These are phyloP conservation scores for Leucoraja ocellata DNA, from an alignment of 2,797 vertebrate genomes.

Conservation along the genomic window DNA sequence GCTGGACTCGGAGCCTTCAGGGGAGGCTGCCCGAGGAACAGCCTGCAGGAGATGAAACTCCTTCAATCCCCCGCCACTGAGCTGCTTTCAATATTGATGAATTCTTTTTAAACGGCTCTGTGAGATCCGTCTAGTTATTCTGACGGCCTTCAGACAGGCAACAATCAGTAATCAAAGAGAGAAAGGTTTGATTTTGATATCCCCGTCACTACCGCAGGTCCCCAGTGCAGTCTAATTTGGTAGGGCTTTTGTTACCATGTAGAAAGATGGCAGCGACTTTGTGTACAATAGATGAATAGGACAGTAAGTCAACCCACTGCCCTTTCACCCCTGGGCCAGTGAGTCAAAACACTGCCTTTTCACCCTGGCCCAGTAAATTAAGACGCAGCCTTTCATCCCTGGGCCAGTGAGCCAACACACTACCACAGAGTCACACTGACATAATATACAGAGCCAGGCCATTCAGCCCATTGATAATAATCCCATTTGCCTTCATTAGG, in stretches of 20 bases:
- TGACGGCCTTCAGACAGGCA: not conserved
- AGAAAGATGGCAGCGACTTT: not conserved
- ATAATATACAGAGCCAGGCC: no score
- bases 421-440: not conserved
- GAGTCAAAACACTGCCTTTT: not conserved
- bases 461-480: no score
- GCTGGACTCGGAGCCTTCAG: not conserved
- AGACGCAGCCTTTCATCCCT: not conserved
- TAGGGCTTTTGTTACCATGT: not conserved
- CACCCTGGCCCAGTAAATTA: not conserved
- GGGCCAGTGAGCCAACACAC: not conserved
- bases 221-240: no score
- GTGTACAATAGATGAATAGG: not conserved
- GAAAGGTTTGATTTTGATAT: not conserved
- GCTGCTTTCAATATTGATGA: slow-evolving; percentile 27
- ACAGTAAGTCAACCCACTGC: not conserved
- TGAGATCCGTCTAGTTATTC: not conserved
- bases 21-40: not conserved
- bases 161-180: not conserved
- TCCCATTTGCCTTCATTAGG: no score
- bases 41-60: slow-evolving; percentile 19
- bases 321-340: not conserved
- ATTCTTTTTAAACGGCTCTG: slow-evolving; percentile 12
- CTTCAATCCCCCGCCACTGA: not conserved
- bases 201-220: no score